phyloP scores from a whole-genome alignment of 2,113 vertebrate genomes.

The Cercopithecus mona region DNA sequence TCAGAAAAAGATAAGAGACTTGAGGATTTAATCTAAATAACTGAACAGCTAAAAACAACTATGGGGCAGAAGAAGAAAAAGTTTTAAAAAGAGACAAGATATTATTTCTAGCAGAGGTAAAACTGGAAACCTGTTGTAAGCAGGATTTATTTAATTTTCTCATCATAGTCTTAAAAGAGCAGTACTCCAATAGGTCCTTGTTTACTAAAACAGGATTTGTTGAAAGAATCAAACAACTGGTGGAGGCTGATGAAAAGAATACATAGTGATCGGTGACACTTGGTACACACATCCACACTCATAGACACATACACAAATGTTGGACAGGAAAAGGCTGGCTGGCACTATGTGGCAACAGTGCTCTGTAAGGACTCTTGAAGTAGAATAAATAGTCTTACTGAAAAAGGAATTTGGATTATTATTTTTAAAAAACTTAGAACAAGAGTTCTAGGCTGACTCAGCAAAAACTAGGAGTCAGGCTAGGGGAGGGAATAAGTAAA shows the following conservation, averaged over 20 bases:
- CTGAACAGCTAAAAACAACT: constrained; percentile 23
- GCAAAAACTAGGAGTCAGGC: background rate
- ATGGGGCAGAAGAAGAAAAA: background rate
- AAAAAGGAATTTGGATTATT: background rate
- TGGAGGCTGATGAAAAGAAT: background rate
- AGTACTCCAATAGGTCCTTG: background rate
- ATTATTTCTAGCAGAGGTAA: constrained; percentile 25
- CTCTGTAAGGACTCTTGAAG: background rate
- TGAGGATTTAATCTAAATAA: constrained; percentile 10
- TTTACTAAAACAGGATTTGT: background rate
- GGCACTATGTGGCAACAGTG: too few relatives aligned
- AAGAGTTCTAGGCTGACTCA: background rate
- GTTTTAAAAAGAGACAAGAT: background rate
- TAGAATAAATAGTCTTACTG: background rate
- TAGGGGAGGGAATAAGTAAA: background rate
- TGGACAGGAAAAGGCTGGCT: background rate
- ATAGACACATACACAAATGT: background rate
- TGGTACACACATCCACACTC: background rate
- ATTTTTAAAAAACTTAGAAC: background rate
- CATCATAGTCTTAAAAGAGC: background rate
- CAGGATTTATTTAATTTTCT: background rate
- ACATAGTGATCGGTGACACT: fast-evolving
- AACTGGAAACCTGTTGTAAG: background rate
- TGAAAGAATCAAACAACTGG: background rate
- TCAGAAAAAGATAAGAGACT: constrained; percentile 33